Evolutionary conservation across 2,888 invertebrate genomes (phyloP).

Genomic region (Limnephilus rhombicus): DNA sequence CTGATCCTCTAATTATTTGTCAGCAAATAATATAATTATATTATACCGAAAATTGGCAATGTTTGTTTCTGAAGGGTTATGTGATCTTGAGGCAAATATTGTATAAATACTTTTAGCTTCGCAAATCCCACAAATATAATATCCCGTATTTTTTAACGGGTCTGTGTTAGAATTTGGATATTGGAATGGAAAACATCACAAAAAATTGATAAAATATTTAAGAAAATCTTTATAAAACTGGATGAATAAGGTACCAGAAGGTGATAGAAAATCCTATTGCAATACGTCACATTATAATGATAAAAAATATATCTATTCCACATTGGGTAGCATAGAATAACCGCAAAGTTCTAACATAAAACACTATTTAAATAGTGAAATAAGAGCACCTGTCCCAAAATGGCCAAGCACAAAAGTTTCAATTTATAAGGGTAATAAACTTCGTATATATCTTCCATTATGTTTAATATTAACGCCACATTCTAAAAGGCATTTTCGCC

Average conservation of each 20-base stretch:
- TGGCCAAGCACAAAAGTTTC: slow-evolving; percentile 6
- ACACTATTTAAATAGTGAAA: neutral
- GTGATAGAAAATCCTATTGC: neutral
- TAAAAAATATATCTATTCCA: neutral
- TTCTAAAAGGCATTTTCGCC: slow-evolving; percentile 2
- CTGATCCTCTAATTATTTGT: too few relatives aligned
- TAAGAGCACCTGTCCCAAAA: neutral
- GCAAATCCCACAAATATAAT: too few relatives aligned
- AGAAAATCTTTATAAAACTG: neutral
- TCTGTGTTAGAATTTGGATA: neutral
- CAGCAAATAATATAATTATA: too few relatives aligned
- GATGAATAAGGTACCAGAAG: neutral
- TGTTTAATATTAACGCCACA: slow-evolving; percentile 23
- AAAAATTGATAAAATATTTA: neutral
- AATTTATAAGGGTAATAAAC: slow-evolving; percentile 29
- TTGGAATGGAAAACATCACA: neutral
- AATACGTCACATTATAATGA: neutral
- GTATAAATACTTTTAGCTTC: too few relatives aligned
- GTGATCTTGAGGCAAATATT: too few relatives aligned
- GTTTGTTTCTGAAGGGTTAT: too few relatives aligned
- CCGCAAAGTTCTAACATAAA: neutral
- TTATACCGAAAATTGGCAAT: too few relatives aligned
- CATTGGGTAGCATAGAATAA: neutral
- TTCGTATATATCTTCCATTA: slow-evolving; percentile 29
- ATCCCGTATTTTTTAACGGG: too few relatives aligned